These are phyloP conservation scores for Drosophila sp. DNA, from an alignment of 1,140 invertebrate species.

Conservation along the genomic window DNA sequence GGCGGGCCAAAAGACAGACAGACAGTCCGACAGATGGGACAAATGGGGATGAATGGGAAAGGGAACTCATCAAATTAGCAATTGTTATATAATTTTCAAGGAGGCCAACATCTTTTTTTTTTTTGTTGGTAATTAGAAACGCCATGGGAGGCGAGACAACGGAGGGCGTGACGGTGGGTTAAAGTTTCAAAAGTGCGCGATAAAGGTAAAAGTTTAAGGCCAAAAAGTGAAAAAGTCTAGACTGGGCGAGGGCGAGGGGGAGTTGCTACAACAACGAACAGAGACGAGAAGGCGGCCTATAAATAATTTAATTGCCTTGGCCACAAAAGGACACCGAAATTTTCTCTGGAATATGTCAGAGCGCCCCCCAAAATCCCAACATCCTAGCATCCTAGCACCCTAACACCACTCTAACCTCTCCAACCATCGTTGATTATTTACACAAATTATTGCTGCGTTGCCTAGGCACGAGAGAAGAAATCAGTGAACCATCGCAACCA, in stretches of 20 bases:
- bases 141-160: conserved; percentile 5
- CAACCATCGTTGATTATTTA: conserved; percentile 56
- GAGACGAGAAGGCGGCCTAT: conserved; percentile 31
- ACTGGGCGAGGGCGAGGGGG: neutral
- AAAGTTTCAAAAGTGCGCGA: conserved; percentile 10
- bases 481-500: conserved; percentile 44
- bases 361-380: neutral
- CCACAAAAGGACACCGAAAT: conserved; percentile 46
- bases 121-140: conserved; percentile 53
- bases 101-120: conserved; percentile 44
- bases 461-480: conserved; percentile 36
- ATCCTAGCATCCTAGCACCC: neutral
- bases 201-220: conserved; percentile 11
- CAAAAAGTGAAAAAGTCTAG: conserved; percentile 12
- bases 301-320: conserved; percentile 63
- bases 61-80: conserved; percentile 59
- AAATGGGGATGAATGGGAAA: neutral
- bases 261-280: conserved; percentile 9
- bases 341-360: conserved; percentile 50
- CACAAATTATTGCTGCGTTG: conserved; percentile 65
- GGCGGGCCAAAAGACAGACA: neutral
- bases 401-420: neutral
- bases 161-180: neutral
- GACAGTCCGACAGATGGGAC: too few relatives aligned
- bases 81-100: conserved; percentile 57